These are phyloP conservation scores for Margaritifera margaritifera DNA, from an alignment of 2,888 invertebrate genomes.

Conservation along the genomic window DNA sequence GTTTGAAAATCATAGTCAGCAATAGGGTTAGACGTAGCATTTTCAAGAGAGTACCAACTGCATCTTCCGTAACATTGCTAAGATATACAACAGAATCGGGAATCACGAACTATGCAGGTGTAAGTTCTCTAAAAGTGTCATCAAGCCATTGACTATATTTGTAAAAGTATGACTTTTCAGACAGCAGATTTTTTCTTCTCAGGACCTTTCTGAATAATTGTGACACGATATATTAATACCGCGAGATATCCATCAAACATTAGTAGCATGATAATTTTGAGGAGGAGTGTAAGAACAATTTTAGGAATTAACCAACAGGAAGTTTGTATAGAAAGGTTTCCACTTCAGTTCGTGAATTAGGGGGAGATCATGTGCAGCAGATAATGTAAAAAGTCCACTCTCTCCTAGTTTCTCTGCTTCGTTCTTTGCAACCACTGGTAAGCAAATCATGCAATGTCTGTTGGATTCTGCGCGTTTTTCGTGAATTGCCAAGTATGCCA, in stretches of 20 bases:
- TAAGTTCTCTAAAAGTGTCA: constrained; percentile 26
- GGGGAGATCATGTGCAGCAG: constrained; percentile 68
- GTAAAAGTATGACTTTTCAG: constrained; percentile 53
- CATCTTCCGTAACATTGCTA: constrained; percentile 1
- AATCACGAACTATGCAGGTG: constrained; percentile 29
- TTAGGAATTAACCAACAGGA: constrained; percentile 40
- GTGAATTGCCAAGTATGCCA: constrained; percentile 59
- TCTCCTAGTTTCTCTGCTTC: constrained; percentile 33
- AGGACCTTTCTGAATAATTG: constrained; percentile 51
- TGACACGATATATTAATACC: constrained; percentile 53
- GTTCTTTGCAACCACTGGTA: constrained; percentile 27
- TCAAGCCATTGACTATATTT: constrained; percentile 28
- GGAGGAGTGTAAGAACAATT: constrained; percentile 31
- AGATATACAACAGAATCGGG: constrained; percentile 15
- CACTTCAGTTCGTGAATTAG: constrained; percentile 31
- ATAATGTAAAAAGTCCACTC: constrained; percentile 20
- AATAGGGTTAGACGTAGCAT: constrained; percentile 8
- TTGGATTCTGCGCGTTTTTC: constrained; percentile 46
- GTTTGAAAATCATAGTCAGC: constrained; percentile 19
- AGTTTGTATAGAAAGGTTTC: constrained; percentile 52
- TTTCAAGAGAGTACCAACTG: constrained; percentile 14
- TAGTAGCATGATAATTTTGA: constrained; percentile 39
- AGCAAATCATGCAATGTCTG: constrained; percentile 51
- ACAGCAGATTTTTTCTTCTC: constrained; percentile 51
- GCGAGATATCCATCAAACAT: constrained; percentile 49